Conservation (phyloP, 2,888 invertebrate species). For the Teinopalpus imperialis region DNA sequence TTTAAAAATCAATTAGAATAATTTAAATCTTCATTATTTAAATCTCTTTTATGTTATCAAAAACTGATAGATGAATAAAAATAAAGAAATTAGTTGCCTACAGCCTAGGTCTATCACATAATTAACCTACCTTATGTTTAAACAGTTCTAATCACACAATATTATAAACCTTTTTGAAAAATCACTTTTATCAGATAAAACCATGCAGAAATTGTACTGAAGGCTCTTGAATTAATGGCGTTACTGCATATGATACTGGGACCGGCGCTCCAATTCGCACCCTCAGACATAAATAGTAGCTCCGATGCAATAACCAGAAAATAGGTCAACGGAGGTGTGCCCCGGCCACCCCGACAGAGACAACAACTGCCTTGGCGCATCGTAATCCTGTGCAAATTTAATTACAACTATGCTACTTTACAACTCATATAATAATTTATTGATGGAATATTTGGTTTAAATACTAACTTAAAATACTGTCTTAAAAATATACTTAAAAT, state of each 20-base stretch:
- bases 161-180: not conserved
- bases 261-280: conserved; percentile 68
- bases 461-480: not conserved
- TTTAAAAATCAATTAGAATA: too few relatives aligned
- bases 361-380: conserved; percentile 55
- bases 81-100: too few relatives aligned
- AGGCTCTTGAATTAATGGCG: conserved; percentile 8
- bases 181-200: too few relatives aligned
- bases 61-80: too few relatives aligned
- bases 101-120: too few relatives aligned
- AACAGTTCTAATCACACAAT: not conserved
- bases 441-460: conserved; percentile 32
- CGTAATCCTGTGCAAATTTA: conserved; percentile 54
- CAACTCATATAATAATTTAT: conserved; percentile 37
- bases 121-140: not conserved
- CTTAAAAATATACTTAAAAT: conserved; percentile 29
- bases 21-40: too few relatives aligned
- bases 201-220: not conserved
- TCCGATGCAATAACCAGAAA: conserved; percentile 78
- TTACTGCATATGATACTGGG: conserved; percentile 56
- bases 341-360: conserved; percentile 69
- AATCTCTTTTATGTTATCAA: too few relatives aligned
- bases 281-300: conserved; percentile 74
- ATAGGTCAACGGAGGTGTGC: conserved; percentile 81
- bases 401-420: conserved; percentile 38